phyloP scores from a whole-genome alignment of 2,888 invertebrate species.

The Branchipolynoe longqiensis region DNA sequence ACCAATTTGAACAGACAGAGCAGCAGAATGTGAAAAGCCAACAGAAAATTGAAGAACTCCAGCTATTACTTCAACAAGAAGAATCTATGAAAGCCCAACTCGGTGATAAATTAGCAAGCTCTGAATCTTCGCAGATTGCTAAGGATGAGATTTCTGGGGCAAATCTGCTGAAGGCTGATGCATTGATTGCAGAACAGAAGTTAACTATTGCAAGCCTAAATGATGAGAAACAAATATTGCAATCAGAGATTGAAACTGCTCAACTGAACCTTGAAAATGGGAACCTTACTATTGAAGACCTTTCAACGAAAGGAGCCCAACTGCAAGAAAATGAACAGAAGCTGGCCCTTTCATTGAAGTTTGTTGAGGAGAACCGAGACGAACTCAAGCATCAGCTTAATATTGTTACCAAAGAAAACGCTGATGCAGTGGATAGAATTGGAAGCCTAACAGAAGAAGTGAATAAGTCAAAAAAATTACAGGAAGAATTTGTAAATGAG shows the following conservation, averaged over 20 bases:
- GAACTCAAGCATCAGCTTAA: slow-evolving; percentile 8
- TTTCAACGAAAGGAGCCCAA: background rate
- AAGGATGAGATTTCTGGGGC: background rate
- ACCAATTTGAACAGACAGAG: background rate
- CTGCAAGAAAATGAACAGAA: background rate
- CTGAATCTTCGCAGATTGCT: background rate
- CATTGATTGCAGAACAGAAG: background rate
- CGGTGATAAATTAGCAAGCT: background rate
- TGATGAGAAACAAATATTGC: background rate
- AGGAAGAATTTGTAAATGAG: slow-evolving; percentile 31
- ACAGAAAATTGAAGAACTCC: background rate
- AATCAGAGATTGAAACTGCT: background rate
- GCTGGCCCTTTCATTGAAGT: background rate
- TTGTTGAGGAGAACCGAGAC: background rate
- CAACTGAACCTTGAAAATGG: background rate
- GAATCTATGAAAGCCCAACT: background rate
- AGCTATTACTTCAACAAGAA: background rate
- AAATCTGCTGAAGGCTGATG: background rate
- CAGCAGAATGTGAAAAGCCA: background rate
- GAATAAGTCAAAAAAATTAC: background rate
- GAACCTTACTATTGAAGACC: background rate
- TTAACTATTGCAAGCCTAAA: background rate
- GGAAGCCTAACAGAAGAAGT: background rate
- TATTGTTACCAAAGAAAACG: background rate
- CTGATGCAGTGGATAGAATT: background rate